Base-by-base conservation (phyloP, 2,888 invertebrate species). In the Spialia ferax region DNA sequence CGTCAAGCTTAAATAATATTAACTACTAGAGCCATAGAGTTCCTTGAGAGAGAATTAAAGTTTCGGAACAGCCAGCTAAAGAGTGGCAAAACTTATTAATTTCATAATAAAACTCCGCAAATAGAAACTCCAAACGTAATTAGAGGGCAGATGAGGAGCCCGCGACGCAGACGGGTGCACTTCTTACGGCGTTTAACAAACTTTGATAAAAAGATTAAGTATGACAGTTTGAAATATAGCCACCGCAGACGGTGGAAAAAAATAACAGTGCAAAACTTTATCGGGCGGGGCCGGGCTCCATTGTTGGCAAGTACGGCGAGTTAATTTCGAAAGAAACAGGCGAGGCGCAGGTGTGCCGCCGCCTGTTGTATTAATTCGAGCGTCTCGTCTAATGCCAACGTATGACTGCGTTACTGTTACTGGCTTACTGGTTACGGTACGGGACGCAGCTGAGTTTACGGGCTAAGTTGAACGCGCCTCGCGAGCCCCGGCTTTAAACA, bases 131-230 rank as follows among this genome's bases (percentile, higher is more conserved):
- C 73, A 80, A 89, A 89, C 83, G 87, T 86, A 93, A 93, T 91
- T 91, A 90, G 84, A 81, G 83, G 84, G 82, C 85, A 86, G 89
- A 89, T 85, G 89, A 88, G 81, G 78, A 79, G 83, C 82, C 78
- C 81, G 73, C 79, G 77, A 80, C 83, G 82, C 83, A 84, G 89
- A 86, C 91, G 89, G 90, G 87, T 91, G 92, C 91, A 90, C 86
- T 90, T 86, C 91, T 89, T 89, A 86, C 81, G 81, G 86, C 87
- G 83, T 91, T 92, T 92, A 92, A 86, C 91, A 87, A 93, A 93
- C 90, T 93, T 93, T 93, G 93, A 93, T 93, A 93, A 93, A 92
- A 91, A 93, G 93, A 93, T 93, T 93, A 93, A 93, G 85, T 92
- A 91, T 93, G 93, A 93, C 93, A 93, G 89, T 91, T 91, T 93